Percentiles rank a stretch among this genome's conserved stretches.
Conservation (phyloP, 2,888 invertebrate species). For the Thumatha senex region DNA sequence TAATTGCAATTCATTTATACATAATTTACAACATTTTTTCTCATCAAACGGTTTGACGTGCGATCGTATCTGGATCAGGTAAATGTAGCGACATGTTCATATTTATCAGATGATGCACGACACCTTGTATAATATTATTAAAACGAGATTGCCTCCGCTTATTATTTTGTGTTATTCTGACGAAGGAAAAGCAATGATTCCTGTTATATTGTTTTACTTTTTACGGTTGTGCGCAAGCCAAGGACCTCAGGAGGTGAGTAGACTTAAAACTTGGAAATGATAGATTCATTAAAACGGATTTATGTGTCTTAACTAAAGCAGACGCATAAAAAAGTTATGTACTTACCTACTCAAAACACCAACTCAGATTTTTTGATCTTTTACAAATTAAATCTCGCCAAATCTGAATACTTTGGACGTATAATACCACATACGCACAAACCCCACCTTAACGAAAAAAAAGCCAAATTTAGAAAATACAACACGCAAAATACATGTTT, state of each 20-base stretch:
- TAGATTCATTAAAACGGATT: too few relatives aligned
- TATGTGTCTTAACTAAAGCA: too few relatives aligned
- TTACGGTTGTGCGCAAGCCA: constrained; percentile 10
- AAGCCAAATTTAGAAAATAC: too few relatives aligned
- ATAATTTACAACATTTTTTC: constrained; percentile 2
- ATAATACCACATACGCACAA: too few relatives aligned
- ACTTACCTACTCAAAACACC: too few relatives aligned
- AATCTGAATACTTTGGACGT: too few relatives aligned
- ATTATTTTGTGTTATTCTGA: constrained; percentile 9
- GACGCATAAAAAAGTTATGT: too few relatives aligned
- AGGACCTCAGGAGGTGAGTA: neutral
- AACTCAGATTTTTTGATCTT: too few relatives aligned
- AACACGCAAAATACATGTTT: too few relatives aligned
- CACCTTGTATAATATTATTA: constrained; percentile 13
- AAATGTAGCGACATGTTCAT: constrained; percentile 21
- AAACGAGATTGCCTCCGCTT: neutral
- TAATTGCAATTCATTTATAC: neutral
- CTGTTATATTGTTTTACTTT: constrained; percentile 27
- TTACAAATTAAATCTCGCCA: too few relatives aligned
- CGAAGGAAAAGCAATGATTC: constrained; percentile 24
- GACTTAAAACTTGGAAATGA: neutral
- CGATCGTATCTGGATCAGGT: constrained; percentile 17
- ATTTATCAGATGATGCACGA: constrained; percentile 33
- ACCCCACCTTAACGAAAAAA: too few relatives aligned
- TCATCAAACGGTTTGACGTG: constrained; percentile 14